Base-by-base conservation (phyloP, 2,113 vertebrate species). In the Platichthys stellatus region DNA sequence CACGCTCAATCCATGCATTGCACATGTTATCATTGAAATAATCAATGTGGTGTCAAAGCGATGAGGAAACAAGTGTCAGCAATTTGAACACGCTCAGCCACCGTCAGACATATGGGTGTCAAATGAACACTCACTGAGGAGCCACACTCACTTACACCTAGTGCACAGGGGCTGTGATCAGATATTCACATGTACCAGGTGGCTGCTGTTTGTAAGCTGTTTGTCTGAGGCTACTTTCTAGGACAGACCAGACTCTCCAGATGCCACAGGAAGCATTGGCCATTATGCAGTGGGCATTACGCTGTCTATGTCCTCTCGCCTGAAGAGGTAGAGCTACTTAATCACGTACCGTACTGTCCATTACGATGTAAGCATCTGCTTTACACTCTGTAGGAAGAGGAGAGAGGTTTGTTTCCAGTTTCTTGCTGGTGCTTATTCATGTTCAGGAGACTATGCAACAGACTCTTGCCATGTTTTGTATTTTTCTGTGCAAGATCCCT, bases 171-270 rank as follows among this genome's bases (percentile, higher is more conserved):
- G 62, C 80, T 68, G 49, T 65, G 35, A 18, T 83, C 58, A 28
- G 38, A 69, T 60, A 85, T 49, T 76, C 83, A 77, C 49, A 84
- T 74, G 47, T 18, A 66, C 31, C 85, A 87, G 76, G 70, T 87
- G 82, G 20, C 20, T n/a, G 51, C 51, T 54, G 51, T 54, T 15
- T 54, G 51, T 14, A 17, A 54, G 51, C 51, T 54, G 51, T 54
- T 54, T 10, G 18, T n/a, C 18, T 54, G 51, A 54, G 51, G 18
- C 51, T n/a, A n/a, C 51, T 49, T 49, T 49, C 45, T 17, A 18
- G 45, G 15, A 18, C 13, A 49, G 2, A 49, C 2, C 17, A 49
- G 45, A 49, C 17, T 54, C 18, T 10, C 6, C 51, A n/a, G 18
- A 4, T 54, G 18, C 18, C 18, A n/a, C 51, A 54, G 18, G 21